Base-by-base conservation (phyloP, 1,140 invertebrate species). In the Leptestheria dahalacensis region DNA sequence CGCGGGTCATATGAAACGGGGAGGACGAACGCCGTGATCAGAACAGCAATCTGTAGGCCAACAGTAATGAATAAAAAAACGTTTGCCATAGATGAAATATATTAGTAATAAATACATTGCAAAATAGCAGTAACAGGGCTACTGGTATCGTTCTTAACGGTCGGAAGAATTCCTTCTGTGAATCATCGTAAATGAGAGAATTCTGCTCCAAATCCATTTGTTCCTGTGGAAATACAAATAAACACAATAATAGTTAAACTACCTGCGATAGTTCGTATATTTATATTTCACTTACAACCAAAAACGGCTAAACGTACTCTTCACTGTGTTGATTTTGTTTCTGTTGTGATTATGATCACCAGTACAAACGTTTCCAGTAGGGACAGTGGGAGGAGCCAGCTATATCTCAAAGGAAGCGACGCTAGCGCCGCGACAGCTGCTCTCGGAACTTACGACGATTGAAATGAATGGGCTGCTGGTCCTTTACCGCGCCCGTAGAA, bases 231-330 rank as follows among this genome's bases (percentile, higher is more conserved):
- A 41, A 41, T 41, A 41, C 33, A 41, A 41, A 41, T 41, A 41
- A 41, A 41, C 15, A 41, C 33, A 41, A 15, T 41, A 41, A 41
- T 41, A 9, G 6, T 15, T 41, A 41, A 41, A 41, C 33, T 41
- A 41, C 15, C 6, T 41, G n/a, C n/a, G n/a, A n/a, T n/a, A n/a
- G n/a, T n/a, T n/a, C n/a, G n/a, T 41, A 41, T 41, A 41, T 41
- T 41, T 9, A 41, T 41, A 41, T 6, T 41, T 41, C 15, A 41
- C 15, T 41, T 9, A 74, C 51, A 52, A 52, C 51, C n/a, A 25
- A 3, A 52, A 52, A 18, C n/a, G 51, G 21, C n/a, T 52, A 52
- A 20, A 56, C 26, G 53, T 25, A n/a, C n/a, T n/a, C n/a, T n/a
- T n/a, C n/a, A n/a, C n/a, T n/a, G n/a, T n/a, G n/a, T n/a, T n/a